Evolutionary conservation across 2,888 invertebrate species (phyloP), one percentile per base, ranked within the genome.

Genomic region (Unio pictorum): DNA sequence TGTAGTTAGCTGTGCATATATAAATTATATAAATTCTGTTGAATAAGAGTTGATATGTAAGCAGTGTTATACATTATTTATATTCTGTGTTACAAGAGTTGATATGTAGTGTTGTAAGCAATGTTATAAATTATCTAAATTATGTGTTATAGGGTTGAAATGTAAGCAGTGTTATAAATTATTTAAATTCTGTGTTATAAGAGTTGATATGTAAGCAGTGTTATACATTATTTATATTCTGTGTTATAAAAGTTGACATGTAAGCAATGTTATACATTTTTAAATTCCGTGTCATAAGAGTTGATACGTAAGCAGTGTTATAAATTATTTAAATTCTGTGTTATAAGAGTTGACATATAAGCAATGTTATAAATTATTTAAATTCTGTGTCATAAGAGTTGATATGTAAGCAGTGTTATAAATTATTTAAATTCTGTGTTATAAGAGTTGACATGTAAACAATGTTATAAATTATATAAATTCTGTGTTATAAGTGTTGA

Each of bases 11-110:
- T 45, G 45, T 45, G 45, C 15, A 45, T 45, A 15, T 45, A 15
- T 45, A 11, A 45, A 15, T 15, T 45, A 15, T 11, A 15, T 45
- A 45, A 45, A 45, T 3, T 45, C 15, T 45, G 11, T 45, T 11
- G 15, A 17, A 61, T 61, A 26, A 15, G 28, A 26, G 61, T 30
- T 61, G 61, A 26, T 1, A n/a, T 5, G 26, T 61, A n/a, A 2
- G 8, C 3, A 26, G 17, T n/a, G 30, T 15, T 61, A 23, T 71
- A 84, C 85, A 15, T 15, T 45, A 15, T 11, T 45, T 45, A 45
- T 15, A 45, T 3, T 45, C 15, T 45, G 11, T 45, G 3, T 15
- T 17, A 61, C 28, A 26, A 15, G 28, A 26, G 61, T 30, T 61
- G 61, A 26, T 1, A n/a, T 5, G 26, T 61, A n/a, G 0, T 23